Base-by-base conservation (phyloP, 2,888 invertebrate genomes). In the Lasioglossum morio region DNA sequence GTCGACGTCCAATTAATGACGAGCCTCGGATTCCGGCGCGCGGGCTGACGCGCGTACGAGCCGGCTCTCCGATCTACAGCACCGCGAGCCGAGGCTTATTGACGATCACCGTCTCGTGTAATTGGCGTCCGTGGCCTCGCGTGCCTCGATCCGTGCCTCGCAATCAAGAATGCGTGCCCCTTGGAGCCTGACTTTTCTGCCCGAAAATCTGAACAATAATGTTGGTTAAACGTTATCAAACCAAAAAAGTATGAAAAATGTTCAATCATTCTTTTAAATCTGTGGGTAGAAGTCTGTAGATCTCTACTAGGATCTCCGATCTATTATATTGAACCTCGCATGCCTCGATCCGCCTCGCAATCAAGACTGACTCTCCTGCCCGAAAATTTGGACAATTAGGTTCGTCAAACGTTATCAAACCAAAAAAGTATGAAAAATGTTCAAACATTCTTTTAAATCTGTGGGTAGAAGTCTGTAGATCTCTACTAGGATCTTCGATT, bases 1-100 rank as follows among this genome's bases (percentile, higher is more conserved):
- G 82, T 63, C 63, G 30, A 30, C 60, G 60, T 85, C 74, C 89
- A 89, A 90, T 90, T 90, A 90, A 90, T 84, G 79, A 82, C 85
- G 82, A 82, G 87, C 81, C 75, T 81, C 75, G 89, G 81, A 90
- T 90, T 90, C 90, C 87, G 79, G 46, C 48, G 69, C 66, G 19
- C 70, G 30, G 34, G 60, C 77, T 57, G 53, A 53, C 70, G 75
- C 77, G 40, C 53, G 69, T 69, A 34, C 23, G n/a, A 34, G 3
- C n/a, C 48, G n/a, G 30, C 23, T 23, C 60, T 10, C 16, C 43
- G 77, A 70, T 77, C 70, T 40, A 19, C 14, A 70, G 70, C 16
- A 16, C 8, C 66, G 66, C 40, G 75, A 75, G 19, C 37, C 63
- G 30, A 27, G 53, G 27, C 77, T 70, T 66, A 69, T 69, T 53